phyloP scores from a whole-genome alignment of 2,797 vertebrate genomes.

The Podarcis lilfordi region DNA sequence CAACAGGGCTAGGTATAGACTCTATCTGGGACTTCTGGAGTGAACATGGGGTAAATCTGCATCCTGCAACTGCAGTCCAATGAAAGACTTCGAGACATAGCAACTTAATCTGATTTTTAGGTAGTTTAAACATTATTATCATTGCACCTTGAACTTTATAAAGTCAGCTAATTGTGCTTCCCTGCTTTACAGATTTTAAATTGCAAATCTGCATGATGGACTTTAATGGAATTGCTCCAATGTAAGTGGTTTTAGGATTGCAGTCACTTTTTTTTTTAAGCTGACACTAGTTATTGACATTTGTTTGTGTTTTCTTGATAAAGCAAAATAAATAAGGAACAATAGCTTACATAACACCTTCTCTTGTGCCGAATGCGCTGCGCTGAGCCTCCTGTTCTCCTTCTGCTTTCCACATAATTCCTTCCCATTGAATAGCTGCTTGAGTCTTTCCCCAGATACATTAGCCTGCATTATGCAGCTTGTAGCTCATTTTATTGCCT shows the following conservation, averaged over 20 bases:
- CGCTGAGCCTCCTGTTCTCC: not conserved
- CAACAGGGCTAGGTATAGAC: too few relatives aligned
- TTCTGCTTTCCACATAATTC: conserved; percentile 50
- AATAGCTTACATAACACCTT: not conserved
- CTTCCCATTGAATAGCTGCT: conserved; percentile 55
- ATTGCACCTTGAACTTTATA: not conserved
- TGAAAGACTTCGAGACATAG: not conserved
- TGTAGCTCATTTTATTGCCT: conserved; percentile 51
- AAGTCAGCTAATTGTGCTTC: not conserved
- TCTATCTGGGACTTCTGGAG: too few relatives aligned
- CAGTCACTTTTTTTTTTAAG: not conserved
- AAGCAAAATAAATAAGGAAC: not conserved
- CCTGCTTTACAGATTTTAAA: not conserved
- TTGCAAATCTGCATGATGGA: not conserved
- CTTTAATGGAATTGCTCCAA: not conserved
- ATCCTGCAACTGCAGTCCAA: not conserved
- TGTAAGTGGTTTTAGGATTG: not conserved
- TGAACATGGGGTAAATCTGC: too few relatives aligned
- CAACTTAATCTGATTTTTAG: not conserved
- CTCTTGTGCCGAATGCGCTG: not conserved
- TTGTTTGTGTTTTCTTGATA: too few relatives aligned
- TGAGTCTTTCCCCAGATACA: conserved; percentile 54
- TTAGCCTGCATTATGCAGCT: conserved; percentile 51
- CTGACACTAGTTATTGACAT: not conserved
- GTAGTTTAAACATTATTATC: too few relatives aligned